phyloP scores from a whole-genome alignment of 2,888 invertebrate species.

The Ypsolopha scabrella region DNA sequence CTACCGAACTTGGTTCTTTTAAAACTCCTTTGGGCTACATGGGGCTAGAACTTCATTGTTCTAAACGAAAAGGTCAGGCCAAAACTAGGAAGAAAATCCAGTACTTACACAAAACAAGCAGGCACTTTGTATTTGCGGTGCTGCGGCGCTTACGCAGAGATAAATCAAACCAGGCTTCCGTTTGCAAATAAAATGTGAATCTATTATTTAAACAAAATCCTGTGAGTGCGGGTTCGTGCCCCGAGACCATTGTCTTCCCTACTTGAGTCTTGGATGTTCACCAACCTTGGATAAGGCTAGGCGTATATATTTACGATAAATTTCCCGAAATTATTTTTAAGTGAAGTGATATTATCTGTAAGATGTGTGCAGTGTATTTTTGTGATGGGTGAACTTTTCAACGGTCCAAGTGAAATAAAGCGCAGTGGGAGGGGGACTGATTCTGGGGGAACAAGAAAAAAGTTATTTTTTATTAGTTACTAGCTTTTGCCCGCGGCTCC shows the following conservation, averaged over 20 bases:
- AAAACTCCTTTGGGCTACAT: too few relatives aligned
- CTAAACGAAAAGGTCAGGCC: too few relatives aligned
- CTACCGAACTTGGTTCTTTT: too few relatives aligned
- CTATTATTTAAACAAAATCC: conserved; percentile 17
- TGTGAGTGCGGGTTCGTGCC: conserved; percentile 25
- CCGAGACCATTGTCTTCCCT: conserved; percentile 31
- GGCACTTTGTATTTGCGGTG: too few relatives aligned
- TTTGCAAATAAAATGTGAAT: conserved; percentile 44
- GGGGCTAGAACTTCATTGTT: too few relatives aligned
- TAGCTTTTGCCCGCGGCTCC: too few relatives aligned
- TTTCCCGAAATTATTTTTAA: too few relatives aligned
- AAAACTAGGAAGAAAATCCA: neutral
- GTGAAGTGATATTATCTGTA: too few relatives aligned
- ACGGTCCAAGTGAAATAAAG: neutral
- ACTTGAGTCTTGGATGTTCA: conserved; percentile 5
- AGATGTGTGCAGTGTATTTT: too few relatives aligned
- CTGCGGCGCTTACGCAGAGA: conserved; percentile 14
- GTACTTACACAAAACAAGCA: neutral
- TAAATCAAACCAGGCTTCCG: conserved; percentile 42
- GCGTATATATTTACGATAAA: neutral
- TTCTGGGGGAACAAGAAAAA: too few relatives aligned
- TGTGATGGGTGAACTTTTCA: neutral
- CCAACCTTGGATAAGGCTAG: conserved; percentile 6
- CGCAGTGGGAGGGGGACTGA: too few relatives aligned
- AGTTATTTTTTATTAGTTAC: too few relatives aligned